Conservation (phyloP, 2,888 invertebrate genomes). For the Podabrus alpinus region DNA sequence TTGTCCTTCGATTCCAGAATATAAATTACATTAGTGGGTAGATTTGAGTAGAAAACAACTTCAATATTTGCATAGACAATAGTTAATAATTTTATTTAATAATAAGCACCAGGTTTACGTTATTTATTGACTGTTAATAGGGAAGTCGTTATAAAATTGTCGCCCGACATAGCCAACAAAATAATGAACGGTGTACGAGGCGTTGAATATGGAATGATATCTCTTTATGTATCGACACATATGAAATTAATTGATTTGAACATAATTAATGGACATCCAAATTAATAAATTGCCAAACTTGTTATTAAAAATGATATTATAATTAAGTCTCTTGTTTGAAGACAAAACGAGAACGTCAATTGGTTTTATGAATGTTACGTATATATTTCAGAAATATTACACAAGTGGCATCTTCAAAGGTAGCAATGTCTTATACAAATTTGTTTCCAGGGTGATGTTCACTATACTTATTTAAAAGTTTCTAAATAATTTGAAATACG, state of each 20-base stretch:
- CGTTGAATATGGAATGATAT: conserved; percentile 9
- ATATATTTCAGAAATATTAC: no score
- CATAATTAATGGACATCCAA: neutral
- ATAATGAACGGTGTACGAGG: conserved; percentile 9
- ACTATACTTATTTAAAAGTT: no score
- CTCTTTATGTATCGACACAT: neutral
- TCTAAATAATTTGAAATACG: no score
- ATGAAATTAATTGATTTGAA: conserved; percentile 5
- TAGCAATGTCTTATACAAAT: neutral
- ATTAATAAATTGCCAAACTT: neutral
- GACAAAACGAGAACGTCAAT: neutral
- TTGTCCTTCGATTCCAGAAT: conserved; percentile 33
- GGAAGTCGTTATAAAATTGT: conserved; percentile 22
- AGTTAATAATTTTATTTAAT: conserved; percentile 6
- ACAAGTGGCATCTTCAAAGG: no score
- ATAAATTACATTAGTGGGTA: conserved; percentile 36
- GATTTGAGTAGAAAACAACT: conserved; percentile 37
- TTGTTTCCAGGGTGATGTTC: neutral
- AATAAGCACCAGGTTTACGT: conserved; percentile 5
- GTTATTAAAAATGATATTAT: neutral
- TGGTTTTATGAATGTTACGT: no score
- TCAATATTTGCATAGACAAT: conserved; percentile 32
- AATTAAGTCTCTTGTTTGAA: neutral
- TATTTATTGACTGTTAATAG: conserved; percentile 15
- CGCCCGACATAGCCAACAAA: neutral